Conservation (phyloP, 2,113 vertebrate genomes). For the Petromus typicus region DNA sequence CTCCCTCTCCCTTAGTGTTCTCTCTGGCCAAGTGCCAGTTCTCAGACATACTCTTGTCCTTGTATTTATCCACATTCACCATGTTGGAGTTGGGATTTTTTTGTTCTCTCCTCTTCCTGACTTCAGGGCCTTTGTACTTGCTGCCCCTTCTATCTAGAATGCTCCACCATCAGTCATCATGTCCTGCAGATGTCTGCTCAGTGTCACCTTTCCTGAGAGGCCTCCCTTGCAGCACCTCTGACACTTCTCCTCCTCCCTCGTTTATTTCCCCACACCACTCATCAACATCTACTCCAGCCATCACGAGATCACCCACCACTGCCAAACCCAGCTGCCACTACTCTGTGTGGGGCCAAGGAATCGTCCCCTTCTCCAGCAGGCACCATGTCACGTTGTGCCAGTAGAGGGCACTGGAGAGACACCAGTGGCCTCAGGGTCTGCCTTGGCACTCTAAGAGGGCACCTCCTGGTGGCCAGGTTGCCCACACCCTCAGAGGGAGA, state of each 20-base stretch:
- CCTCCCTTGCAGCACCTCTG: not conserved
- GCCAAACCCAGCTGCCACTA: not conserved
- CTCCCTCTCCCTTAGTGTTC: accelerated
- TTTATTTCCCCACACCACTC: not conserved
- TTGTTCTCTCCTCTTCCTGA: not conserved
- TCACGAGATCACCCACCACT: not conserved
- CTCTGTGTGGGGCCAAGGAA: not conserved
- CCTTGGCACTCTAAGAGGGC: not conserved
- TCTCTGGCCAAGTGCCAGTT: not conserved
- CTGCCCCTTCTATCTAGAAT: not conserved
- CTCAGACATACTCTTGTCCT: not conserved
- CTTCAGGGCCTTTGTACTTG: not conserved
- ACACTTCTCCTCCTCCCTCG: not conserved
- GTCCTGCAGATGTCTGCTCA: not conserved
- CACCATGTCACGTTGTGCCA: not conserved
- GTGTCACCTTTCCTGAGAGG: not conserved
- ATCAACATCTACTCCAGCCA: not conserved
- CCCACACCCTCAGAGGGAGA: not conserved
- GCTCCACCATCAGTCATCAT: not conserved
- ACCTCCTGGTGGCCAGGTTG: not conserved
- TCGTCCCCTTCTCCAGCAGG: not conserved
- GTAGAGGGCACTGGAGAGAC: conserved; percentile 70
- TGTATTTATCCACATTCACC: no score
- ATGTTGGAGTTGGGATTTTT: not conserved
- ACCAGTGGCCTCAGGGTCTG: not conserved